Percentiles rank a stretch among this genome's conserved stretches.
These are phyloP conservation scores for Oscheius sp. DNA, from an alignment of 2,888 invertebrate genomes.

Conservation along the genomic window DNA sequence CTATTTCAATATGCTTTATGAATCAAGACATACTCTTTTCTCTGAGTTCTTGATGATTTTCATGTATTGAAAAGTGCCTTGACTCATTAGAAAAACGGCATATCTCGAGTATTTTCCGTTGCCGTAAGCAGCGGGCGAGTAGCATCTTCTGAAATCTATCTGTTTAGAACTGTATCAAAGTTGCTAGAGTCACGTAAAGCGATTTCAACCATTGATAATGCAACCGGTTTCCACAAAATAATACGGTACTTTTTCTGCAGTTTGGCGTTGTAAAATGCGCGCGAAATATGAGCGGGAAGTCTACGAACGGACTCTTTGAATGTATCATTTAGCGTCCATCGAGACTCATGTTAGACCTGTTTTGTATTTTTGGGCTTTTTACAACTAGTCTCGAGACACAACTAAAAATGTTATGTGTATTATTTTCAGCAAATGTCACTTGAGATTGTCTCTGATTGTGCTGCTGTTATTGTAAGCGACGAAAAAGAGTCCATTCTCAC, in stretches of 20 bases:
- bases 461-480: not conserved
- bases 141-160: constrained; percentile 6
- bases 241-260: not conserved
- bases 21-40: not conserved
- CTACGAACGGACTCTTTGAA: not conserved
- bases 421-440: constrained; percentile 2
- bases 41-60: no score
- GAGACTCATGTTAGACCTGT: no score
- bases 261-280: not conserved
- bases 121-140: constrained; percentile 4
- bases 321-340: not conserved
- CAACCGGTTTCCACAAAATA: not conserved
- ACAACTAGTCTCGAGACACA: no score
- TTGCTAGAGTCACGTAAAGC: not conserved
- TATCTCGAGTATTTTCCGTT: not conserved
- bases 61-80: not conserved
- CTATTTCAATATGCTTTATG: not conserved
- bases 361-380: no score
- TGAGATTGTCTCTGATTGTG: not conserved
- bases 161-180: no score
- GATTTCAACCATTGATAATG: not conserved
- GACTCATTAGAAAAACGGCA: not conserved
- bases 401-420: no score
- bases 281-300: not conserved
- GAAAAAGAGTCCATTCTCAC: not conserved